A percentile compares a stretch with the other conserved stretches of the same genome.
Conservation (phyloP, 2,113 vertebrate species). For the Lepidothrix coronata region DNA sequence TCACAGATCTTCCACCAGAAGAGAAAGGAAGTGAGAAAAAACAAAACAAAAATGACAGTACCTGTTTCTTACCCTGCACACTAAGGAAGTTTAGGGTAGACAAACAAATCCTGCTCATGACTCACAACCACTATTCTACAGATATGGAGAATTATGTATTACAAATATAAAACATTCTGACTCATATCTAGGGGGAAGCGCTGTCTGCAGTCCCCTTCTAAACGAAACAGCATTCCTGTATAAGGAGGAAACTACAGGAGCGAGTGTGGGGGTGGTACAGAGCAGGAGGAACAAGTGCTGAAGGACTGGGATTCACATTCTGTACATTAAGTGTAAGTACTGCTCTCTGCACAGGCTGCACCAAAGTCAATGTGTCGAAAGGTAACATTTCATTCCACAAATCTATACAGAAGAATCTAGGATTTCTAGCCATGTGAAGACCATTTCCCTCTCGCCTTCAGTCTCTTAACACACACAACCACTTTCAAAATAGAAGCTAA, state of each 20-base stretch:
- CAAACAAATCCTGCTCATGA: not conserved
- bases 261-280: not conserved
- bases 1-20: not conserved
- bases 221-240: not conserved
- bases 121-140: not conserved
- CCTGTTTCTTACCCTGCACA: not conserved
- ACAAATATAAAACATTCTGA: not conserved
- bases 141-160: not conserved
- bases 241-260: not conserved
- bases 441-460: not conserved
- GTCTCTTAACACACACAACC: not conserved
- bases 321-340: accelerated
- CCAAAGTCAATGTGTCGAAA: not conserved
- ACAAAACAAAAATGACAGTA: not conserved
- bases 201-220: not conserved
- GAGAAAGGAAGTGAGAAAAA: not conserved
- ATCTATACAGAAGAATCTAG: not conserved
- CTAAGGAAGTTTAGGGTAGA: not conserved
- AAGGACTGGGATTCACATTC: not conserved
- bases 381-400: not conserved
- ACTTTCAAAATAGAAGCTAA: not conserved
- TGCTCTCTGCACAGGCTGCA: not conserved
- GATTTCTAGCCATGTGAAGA: not conserved
- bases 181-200: accelerated
- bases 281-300: not conserved